These are phyloP conservation scores for Mimumesa dahlbomi DNA, from an alignment of 2,888 invertebrate genomes.

Conservation along the genomic window DNA sequence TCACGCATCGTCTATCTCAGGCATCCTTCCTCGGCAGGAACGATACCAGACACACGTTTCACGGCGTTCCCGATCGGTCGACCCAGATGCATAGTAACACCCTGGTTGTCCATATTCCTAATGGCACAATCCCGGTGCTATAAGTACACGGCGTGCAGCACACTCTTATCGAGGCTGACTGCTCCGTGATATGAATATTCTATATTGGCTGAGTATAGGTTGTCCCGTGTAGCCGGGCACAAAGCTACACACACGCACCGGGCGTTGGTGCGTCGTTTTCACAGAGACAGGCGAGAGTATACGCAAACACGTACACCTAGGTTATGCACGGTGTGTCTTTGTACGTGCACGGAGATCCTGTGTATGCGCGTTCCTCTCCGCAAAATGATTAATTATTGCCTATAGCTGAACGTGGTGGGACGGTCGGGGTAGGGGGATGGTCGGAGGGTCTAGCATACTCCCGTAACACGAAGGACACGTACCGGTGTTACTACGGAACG, in stretches of 20 bases:
- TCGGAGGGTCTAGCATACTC: constrained; percentile 48
- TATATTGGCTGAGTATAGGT: constrained; percentile 73
- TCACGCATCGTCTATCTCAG: constrained; percentile 2
- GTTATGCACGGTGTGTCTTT: too few relatives aligned
- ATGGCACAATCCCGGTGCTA: constrained; percentile 70
- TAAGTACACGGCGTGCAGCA: constrained; percentile 64
- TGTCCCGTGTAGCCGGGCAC: constrained; percentile 44
- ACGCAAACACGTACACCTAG: not conserved
- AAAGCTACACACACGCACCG: constrained; percentile 11
- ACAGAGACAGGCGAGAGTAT: too few relatives aligned
- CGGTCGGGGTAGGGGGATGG: constrained; percentile 10
- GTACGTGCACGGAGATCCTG: too few relatives aligned
- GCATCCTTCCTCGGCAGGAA: constrained; percentile 9
- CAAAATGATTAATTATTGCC: constrained; percentile 78
- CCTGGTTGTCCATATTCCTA: constrained; percentile 68
- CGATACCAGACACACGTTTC: constrained; percentile 36
- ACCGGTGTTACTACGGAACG: constrained; percentile 75
- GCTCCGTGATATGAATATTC: constrained; percentile 74
- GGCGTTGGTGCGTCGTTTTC: not conserved
- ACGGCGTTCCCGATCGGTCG: constrained; percentile 49
- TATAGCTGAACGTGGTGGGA: constrained; percentile 58
- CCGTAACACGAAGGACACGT: constrained; percentile 71
- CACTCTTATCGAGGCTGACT: constrained; percentile 71
- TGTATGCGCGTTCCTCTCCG: constrained; percentile 35
- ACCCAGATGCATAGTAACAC: constrained; percentile 69